Evolutionary conservation across 1,140 invertebrate species (phyloP).

Genomic region (Aphis gossypii): DNA sequence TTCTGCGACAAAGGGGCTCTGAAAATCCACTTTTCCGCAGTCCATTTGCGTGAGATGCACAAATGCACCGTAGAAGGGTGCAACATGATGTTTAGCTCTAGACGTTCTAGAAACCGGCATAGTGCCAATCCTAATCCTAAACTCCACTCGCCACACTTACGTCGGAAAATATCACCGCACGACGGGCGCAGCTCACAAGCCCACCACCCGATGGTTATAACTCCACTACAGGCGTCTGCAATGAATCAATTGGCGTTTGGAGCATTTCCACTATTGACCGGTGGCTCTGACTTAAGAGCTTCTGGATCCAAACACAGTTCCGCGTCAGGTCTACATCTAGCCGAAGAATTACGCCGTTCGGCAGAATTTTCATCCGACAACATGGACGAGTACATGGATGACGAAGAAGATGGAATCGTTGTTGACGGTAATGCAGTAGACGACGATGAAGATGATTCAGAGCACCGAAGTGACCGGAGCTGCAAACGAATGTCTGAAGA

Average conservation of each 20-base stretch:
- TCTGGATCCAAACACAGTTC: conserved; percentile 74
- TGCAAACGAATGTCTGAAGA: conserved; percentile 75
- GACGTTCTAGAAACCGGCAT: conserved; percentile 93
- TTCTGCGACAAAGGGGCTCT: conserved; percentile 99
- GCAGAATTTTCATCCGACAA: conserved; percentile 61
- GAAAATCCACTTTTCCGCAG: conserved; percentile 99
- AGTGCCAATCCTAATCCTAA: conserved; percentile 99
- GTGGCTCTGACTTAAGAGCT: conserved; percentile 70
- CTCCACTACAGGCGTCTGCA: conserved; percentile 73
- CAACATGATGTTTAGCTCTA: conserved; percentile 99
- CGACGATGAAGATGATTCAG: conserved; percentile 70
- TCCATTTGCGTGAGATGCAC: conserved; percentile 98
- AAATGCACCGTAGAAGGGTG: conserved; percentile 98
- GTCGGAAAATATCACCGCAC: conserved; percentile 91
- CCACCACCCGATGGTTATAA: conserved; percentile 76
- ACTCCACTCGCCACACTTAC: conserved; percentile 91
- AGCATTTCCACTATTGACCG: conserved; percentile 75
- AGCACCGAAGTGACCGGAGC: conserved; percentile 64
- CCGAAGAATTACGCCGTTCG: conserved; percentile 62
- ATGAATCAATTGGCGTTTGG: conserved; percentile 76
- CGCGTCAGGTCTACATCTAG: conserved; percentile 78
- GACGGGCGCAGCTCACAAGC: conserved; percentile 87
- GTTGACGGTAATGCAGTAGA: conserved; percentile 72
- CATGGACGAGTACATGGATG: conserved; percentile 66
- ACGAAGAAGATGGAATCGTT: conserved; percentile 72